These are phyloP conservation scores for Halcyon senegalensis DNA, from an alignment of 2,113 vertebrate species.

Conservation along the genomic window DNA sequence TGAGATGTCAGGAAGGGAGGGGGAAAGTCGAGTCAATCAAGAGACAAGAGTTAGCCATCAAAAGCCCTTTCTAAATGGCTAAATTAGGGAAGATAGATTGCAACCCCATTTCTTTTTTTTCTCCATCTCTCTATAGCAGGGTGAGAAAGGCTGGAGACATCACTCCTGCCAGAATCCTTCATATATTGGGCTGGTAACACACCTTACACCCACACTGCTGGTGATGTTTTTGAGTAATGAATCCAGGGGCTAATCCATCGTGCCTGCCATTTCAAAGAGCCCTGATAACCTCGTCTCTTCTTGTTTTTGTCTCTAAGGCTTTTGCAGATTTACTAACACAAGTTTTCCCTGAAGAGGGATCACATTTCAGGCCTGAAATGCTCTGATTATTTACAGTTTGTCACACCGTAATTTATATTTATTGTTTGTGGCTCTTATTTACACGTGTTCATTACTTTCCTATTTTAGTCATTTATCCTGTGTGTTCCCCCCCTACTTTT, in stretches of 20 bases:
- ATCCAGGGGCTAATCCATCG: neutral
- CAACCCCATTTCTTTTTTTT: neutral
- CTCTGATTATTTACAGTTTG: constrained; percentile 65
- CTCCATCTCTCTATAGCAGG: neutral
- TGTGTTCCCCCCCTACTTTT: constrained; percentile 4
- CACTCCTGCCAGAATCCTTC: neutral
- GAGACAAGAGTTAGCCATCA: neutral
- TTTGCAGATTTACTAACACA: neutral
- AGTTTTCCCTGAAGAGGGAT: constrained; percentile 51
- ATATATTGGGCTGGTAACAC: neutral
- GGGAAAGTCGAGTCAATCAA: neutral
- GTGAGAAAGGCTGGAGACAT: neutral
- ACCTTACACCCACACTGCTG: neutral
- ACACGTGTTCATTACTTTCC: constrained; percentile 59
- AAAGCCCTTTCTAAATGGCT: neutral
- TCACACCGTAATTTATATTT: constrained; percentile 46
- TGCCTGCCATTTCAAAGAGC: constrained; percentile 1
- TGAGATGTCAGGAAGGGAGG: accelerated
- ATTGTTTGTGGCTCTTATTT: constrained; percentile 65
- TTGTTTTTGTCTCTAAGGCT: neutral
- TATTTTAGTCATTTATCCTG: constrained; percentile 58
- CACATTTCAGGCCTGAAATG: constrained; percentile 35
- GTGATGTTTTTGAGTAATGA: constrained; percentile 1
- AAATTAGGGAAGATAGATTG: neutral
- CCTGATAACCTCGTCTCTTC: neutral